phyloP scores from a whole-genome alignment of 2,888 invertebrate species.

The Andrena haemorrhoa region DNA sequence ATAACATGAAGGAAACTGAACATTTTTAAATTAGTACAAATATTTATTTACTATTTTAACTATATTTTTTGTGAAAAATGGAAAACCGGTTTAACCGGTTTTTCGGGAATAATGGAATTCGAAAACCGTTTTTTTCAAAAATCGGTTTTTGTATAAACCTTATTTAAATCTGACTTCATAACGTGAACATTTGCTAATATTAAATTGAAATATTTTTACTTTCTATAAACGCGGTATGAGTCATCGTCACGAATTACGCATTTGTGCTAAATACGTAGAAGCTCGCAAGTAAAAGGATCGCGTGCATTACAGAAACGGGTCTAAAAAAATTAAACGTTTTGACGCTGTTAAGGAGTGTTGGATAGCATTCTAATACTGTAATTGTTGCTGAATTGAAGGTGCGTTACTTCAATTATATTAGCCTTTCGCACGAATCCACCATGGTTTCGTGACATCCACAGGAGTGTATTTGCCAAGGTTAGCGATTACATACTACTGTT shows the following conservation, averaged over 20 bases:
- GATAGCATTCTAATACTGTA: slow-evolving; percentile 3
- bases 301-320: neutral
- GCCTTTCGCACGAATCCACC: slow-evolving; percentile 59
- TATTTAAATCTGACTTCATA: no score
- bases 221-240: neutral
- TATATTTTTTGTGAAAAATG: no score
- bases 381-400: slow-evolving; percentile 12
- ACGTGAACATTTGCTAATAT: neutral
- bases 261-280: neutral
- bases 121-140: no score
- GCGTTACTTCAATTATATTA: slow-evolving; percentile 58
- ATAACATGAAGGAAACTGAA: no score
- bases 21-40: no score
- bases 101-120: no score
- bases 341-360: no score
- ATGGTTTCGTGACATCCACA: slow-evolving; percentile 48
- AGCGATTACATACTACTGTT: slow-evolving; percentile 59
- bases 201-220: neutral
- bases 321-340: slow-evolving; percentile 8
- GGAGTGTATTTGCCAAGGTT: slow-evolving; percentile 75
- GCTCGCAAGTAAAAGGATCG: neutral
- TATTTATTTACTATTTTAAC: no score
- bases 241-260: neutral
- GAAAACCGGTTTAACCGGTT: no score
- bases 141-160: no score